Evolutionary conservation across 2,888 invertebrate genomes (phyloP), one percentile per base, ranked within the genome.

Genomic region (Eupithecia inturbata): DNA sequence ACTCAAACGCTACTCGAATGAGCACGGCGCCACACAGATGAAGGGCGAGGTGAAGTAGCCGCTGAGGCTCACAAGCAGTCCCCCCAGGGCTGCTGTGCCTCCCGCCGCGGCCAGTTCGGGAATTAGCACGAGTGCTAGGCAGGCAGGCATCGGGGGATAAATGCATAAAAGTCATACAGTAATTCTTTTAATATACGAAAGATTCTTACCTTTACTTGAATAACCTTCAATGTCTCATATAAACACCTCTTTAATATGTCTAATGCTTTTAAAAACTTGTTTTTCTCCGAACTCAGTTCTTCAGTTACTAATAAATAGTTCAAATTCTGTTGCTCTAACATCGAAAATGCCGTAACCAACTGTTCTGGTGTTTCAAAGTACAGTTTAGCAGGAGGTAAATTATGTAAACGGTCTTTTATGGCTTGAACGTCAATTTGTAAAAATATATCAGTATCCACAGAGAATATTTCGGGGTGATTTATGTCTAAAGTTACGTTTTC

Each of bases 301-400:
- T 93, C 94, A 1, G 93, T 92, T 19, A 89, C 89, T 41, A 94
- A 81, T 75, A 94, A 89, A 83, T 91, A 94, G 81, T 94, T 93
- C 53, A 94, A 85, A 83, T 94, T 94, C 82, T 94, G 94, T 73
- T 92, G 90, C 77, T 94, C 94, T 36, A 93, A 77, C 76, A 87
- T 85, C 74, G 86, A 84, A 81, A 94, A 94, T 57, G 91, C 88
- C 14, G 81, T 80, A 3, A 91, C 77, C 64, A 94, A 77, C 81
- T 94, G 93, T 26, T 91, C 86, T 19, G 94, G 90, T 33, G 80
- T 87, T 82, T 91, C 83, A 76, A 94, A 94, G 83, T 91, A 94
- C 28, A 94, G 82, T 72, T 86, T 82, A n/a, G 91, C 88, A 10
- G 86, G 79, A n/a, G 91, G 87, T 26, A 93, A 79, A 41, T 83